Evolutionary conservation across 2,113 vertebrate genomes (phyloP).

Genomic region (Pachyramphus minor): DNA sequence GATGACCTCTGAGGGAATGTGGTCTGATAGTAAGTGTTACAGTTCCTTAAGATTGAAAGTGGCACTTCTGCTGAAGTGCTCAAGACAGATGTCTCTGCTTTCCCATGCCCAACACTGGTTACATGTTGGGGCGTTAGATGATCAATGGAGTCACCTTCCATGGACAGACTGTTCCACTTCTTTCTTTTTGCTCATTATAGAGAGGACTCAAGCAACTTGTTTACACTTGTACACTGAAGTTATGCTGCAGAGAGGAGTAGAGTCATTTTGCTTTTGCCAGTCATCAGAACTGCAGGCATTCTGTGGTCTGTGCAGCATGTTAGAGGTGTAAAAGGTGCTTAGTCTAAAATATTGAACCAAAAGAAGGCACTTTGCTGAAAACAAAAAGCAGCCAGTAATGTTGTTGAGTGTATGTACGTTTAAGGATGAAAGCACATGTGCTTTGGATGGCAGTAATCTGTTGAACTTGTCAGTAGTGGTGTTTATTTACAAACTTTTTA

Average conservation of each 20-base stretch:
- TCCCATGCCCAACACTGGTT: fast-evolving
- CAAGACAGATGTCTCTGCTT: background rate
- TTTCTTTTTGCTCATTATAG: background rate
- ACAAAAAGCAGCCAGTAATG: background rate
- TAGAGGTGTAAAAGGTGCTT: background rate
- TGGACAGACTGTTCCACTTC: background rate
- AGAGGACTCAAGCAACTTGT: background rate
- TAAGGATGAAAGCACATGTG: background rate
- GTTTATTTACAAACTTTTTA: background rate
- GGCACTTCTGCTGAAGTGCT: background rate
- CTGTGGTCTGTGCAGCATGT: background rate
- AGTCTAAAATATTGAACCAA: background rate
- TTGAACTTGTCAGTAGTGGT: background rate
- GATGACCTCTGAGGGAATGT: background rate
- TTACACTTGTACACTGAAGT: background rate
- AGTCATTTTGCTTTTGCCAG: background rate
- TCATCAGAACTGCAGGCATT: background rate
- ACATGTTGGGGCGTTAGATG: background rate
- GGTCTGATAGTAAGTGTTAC: background rate
- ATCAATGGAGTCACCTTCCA: background rate
- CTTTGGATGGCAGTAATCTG: background rate
- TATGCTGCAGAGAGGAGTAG: background rate
- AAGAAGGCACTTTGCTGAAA: background rate
- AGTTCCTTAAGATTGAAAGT: background rate
- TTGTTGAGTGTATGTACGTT: background rate